Evolutionary conservation across 1,140 invertebrate genomes (phyloP).

Genomic region (Stegodyphus mimosarum): DNA sequence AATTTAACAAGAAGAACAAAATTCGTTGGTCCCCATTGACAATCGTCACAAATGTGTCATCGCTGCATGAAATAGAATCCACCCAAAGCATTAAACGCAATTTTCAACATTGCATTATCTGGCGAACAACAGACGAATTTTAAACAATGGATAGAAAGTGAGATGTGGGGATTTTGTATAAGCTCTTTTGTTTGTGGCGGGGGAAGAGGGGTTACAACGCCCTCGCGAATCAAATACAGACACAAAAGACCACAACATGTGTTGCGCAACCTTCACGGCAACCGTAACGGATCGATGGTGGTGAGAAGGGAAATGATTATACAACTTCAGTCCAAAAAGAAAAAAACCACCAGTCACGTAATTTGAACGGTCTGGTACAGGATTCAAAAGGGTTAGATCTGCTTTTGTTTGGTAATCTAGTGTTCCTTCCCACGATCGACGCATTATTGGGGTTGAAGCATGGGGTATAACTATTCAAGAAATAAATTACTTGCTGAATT

Average conservation of each 20-base stretch:
- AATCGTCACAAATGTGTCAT: no score
- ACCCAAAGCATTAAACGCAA: background rate
- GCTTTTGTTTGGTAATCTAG: background rate
- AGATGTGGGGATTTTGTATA: background rate
- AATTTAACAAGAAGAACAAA: no score
- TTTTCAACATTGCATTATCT: conserved; percentile 18
- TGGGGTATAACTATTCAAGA: no score
- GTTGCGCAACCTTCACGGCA: conserved; percentile 37
- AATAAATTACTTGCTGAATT: no score
- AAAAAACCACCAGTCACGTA: conserved; percentile 12
- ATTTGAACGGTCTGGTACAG: background rate
- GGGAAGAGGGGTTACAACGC: no score
- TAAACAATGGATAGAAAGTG: background rate
- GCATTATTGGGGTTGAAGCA: no score
- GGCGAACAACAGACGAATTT: conserved; percentile 24
- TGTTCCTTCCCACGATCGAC: no score
- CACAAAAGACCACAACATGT: conserved; percentile 35
- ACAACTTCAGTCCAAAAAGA: background rate
- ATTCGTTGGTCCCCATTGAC: no score
- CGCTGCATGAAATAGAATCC: no score
- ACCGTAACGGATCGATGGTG: conserved; percentile 52
- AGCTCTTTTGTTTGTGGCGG: conserved; percentile 14
- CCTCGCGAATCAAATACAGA: conserved; percentile 19
- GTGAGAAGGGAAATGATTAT: conserved; percentile 46
- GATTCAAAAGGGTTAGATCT: conserved; percentile 4